A percentile compares a stretch with the other conserved stretches of the same genome.
Evolutionary conservation across 2,113 vertebrate species (phyloP).

Genomic region (Microtus montanus): DNA sequence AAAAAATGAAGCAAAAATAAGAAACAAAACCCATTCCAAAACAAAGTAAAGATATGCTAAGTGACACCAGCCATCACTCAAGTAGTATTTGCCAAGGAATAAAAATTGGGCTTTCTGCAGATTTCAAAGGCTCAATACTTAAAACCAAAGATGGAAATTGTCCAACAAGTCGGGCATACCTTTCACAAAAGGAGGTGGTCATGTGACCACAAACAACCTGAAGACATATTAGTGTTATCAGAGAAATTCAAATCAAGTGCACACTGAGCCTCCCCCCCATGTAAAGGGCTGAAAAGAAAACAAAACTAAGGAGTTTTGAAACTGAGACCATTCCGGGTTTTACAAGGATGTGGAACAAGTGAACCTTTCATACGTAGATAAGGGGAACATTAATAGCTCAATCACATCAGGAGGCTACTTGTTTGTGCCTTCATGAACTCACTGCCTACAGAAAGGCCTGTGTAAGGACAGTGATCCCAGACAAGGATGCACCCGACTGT

Average conservation of each 20-base stretch:
- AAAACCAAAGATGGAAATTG: background rate
- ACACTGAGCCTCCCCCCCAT: background rate
- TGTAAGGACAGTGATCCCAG: background rate
- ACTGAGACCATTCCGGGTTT: background rate
- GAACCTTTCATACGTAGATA: background rate
- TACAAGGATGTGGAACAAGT: background rate
- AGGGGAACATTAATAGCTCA: background rate
- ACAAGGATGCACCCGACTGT: background rate
- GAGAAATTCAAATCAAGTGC: background rate
- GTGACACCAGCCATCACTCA: background rate
- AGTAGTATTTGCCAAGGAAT: background rate
- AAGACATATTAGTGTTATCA: background rate
- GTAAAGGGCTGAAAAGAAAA: background rate
- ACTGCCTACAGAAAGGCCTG: background rate
- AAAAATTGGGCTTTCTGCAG: background rate
- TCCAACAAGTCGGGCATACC: background rate
- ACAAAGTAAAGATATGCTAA: background rate
- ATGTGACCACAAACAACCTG: rapidly evolving
- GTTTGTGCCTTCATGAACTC: background rate
- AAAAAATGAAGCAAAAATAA: background rate
- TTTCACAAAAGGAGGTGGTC: background rate
- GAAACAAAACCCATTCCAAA: background rate
- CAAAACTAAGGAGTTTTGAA: background rate
- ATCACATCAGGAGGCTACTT: background rate
- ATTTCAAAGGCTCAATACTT: background rate